Evolutionary conservation across 2,797 vertebrate genomes (phyloP).

Genomic region (Tolypeutes matacus): DNA sequence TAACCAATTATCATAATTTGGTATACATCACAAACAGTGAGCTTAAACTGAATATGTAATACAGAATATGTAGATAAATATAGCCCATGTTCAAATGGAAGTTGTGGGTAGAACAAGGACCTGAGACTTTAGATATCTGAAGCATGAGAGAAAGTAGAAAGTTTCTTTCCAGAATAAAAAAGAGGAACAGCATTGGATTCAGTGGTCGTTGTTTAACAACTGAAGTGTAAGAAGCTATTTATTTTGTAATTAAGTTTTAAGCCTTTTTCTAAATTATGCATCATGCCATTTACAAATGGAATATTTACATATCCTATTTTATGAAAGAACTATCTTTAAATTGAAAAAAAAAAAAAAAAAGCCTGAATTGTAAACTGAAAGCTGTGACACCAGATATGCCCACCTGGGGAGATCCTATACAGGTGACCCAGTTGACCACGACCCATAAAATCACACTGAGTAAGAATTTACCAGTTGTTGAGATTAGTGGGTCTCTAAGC

Average conservation of each 20-base stretch:
- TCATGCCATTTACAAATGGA: neutral
- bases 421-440: neutral
- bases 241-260: neutral
- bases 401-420: neutral
- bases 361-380: slow-evolving; percentile 36
- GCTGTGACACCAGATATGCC: neutral
- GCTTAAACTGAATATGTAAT: neutral
- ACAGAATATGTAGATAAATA: neutral
- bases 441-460: neutral
- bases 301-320: neutral
- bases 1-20: neutral
- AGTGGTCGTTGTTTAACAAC: neutral
- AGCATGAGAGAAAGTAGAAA: neutral
- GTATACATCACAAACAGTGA: neutral
- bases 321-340: neutral
- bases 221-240: neutral
- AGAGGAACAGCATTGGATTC: neutral
- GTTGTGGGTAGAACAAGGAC: no score
- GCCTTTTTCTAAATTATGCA: neutral
- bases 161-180: slow-evolving; percentile 11
- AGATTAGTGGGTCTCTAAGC: neutral
- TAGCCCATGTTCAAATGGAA: neutral
- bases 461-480: neutral
- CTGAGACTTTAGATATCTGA: neutral
- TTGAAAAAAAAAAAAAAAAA: neutral